Evolutionary conservation across 2,888 invertebrate genomes (phyloP).

Genomic region (Cerastis leucographa): DNA sequence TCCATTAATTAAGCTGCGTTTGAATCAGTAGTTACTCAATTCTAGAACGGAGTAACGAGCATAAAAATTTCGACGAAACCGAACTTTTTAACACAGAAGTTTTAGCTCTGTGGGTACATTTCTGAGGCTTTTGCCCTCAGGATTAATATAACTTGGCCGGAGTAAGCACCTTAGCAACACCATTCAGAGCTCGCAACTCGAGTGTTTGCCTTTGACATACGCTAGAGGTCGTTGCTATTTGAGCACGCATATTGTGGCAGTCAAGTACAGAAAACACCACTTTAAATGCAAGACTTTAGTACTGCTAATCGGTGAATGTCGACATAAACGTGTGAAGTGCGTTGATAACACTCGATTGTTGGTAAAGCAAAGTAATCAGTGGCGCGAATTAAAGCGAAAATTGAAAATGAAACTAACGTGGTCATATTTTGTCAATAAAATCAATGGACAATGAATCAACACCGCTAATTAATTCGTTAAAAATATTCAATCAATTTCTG

Average conservation of each 20-base stretch:
- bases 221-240: slow-evolving; percentile 69
- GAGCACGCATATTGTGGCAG: slow-evolving; percentile 57
- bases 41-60: slow-evolving; percentile 9
- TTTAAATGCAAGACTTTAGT: slow-evolving; percentile 50
- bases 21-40: slow-evolving; percentile 20
- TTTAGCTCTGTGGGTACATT: slow-evolving; percentile 37
- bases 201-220: slow-evolving; percentile 72
- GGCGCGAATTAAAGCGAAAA: not conserved
- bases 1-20: slow-evolving; percentile 45
- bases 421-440: slow-evolving; percentile 14
- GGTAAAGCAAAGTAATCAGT: slow-evolving; percentile 3
- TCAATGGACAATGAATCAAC: not conserved
- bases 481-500: slow-evolving; percentile 24
- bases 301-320: slow-evolving; percentile 28
- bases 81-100: slow-evolving; percentile 28
- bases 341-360: slow-evolving; percentile 25
- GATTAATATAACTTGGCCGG: slow-evolving; percentile 64
- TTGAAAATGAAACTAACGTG: not conserved
- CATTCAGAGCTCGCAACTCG: slow-evolving; percentile 57
- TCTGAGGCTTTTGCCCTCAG: slow-evolving; percentile 52
- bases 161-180: slow-evolving; percentile 58
- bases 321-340: slow-evolving; percentile 13
- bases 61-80: slow-evolving; percentile 14
- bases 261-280: slow-evolving; percentile 54
- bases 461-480: slow-evolving; percentile 1